phyloP scores from a whole-genome alignment of 2,888 invertebrate genomes.

The Herminia tarsipennalis region DNA sequence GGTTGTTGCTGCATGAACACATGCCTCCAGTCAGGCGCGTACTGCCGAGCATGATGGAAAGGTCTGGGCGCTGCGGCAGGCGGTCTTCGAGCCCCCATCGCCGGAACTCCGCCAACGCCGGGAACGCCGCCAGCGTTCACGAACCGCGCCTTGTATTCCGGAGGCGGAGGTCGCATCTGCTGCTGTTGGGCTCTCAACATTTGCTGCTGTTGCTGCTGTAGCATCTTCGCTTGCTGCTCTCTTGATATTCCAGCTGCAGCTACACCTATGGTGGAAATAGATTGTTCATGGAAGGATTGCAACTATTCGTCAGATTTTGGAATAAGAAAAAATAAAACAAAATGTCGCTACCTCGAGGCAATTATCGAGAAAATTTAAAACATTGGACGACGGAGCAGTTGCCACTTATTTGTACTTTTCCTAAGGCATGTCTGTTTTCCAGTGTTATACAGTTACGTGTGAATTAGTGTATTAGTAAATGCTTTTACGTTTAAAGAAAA shows the following conservation, averaged over 20 bases:
- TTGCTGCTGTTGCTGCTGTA: slow-evolving; percentile 89
- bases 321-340: no score
- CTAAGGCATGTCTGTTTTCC: no score
- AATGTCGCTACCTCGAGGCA: no score
- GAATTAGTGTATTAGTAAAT: no score
- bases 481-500: no score
- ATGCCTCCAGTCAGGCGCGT: slow-evolving; percentile 80
- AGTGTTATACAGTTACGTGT: no score
- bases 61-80: slow-evolving; percentile 57
- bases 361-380: no score
- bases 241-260: slow-evolving; percentile 81
- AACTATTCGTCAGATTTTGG: no score
- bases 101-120: slow-evolving; percentile 43
- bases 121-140: slow-evolving; percentile 56
- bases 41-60: slow-evolving; percentile 72
- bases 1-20: slow-evolving; percentile 87
- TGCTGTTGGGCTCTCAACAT: slow-evolving; percentile 85
- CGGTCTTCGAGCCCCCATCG: slow-evolving; percentile 54
- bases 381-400: no score
- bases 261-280: slow-evolving; percentile 65
- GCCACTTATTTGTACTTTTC: no score
- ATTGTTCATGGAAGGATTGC: no score
- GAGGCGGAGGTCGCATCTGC: slow-evolving; percentile 91
- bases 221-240: slow-evolving; percentile 88
- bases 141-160: slow-evolving; percentile 92